Evolutionary conservation across 2,797 vertebrate species (phyloP), one percentile per base, ranked within the genome.

Genomic region (Chromobotia macracanthus): DNA sequence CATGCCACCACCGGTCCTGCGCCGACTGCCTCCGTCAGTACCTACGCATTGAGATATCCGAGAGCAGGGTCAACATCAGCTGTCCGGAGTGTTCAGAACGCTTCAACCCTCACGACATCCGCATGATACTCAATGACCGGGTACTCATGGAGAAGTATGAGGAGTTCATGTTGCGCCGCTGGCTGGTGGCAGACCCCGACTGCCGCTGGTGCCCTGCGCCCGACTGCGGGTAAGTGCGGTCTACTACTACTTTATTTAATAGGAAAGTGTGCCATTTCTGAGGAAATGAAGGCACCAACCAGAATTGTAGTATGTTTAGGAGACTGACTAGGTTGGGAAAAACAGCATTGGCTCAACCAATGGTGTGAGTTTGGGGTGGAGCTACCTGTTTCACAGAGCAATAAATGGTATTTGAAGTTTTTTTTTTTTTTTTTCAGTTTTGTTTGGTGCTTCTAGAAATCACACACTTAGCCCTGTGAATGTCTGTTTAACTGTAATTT

Each of bases 171-270:
- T 93, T 99, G 75, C 94, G 97, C 77, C 92, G 97, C 48, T 99
- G 97, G 97, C 94, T 99, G 5, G 97, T 97, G 66, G 96, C 97
- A 0, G 97, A 99, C 89, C 97, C 97, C 0, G 97, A 99, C 89
- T 99, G 97, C 86, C 95, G 97, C 69, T 99, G 97, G 97, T 99
- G 97, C 87, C 97, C 97, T 10, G 96, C 97, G 72, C 97, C 97
- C 1, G 97, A 98, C 64, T 99, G 97, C 83, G 97, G 96, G 97
- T 98, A 93, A 93, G 96, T 83, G 64, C 0, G 0, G 64, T 1
- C 61, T n/a, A 15, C 16, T 60, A 12, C 56, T 60, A 6, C 12
- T 60, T 23, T 60, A 6, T 38, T 38, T 38, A 38, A 38, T 5
- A 5, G 35, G 35, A 10, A 13, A 13, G 21, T 25, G 1, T 38